Evolutionary conservation across 92 coral and sea anemone species (phyloP), one percentile per base, ranked within the genome.

Genomic region (Palythoa grandiflora): DNA sequence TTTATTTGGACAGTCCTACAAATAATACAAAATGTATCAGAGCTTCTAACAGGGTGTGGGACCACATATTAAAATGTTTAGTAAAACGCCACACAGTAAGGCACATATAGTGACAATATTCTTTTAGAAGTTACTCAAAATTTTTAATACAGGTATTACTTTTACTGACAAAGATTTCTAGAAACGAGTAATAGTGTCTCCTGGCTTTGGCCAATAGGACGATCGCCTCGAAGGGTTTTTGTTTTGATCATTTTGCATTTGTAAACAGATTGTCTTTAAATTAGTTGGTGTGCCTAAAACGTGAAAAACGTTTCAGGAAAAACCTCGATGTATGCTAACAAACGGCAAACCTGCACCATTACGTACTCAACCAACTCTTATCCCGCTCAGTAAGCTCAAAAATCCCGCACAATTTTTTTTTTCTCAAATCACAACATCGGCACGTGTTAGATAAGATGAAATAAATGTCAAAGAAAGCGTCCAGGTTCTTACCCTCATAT

Each of bases 1-100:
- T 73, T 83, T 88, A 14, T 57, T 88, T 28, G 76, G 80, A 68
- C 88, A 88, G 88, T 71, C 74, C 91, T 88, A 52, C 21, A 75
- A 78, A 52, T 66, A 83, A 50, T 68, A 36, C 71, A 15, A 68
- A 80, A 80, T 60, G 37, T 71, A 71, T 71, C 44, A 35, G 75
- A 37, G 71, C 35, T 65, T 65, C 71, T 16, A 65, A 65, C 71
- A 65, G 71, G 71, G 0, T 12, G 36, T 65, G 71, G 71, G 36
- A 65, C 36, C 71, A 65, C 36, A 71, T 28, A 71, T 71, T 71
- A 71, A 71, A 21, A 65, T 40, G 47, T 40, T 21, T 65, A 35
- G 71, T 21, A 65, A 17, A 65, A 65, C 60, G 9, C 60, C 60
- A 8, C 60, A 54, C 60, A 54, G 60, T 54, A 54, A 54, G 60